Percentiles rank a stretch among this genome's conserved stretches.
These are phyloP conservation scores for Salvelinus sp. DNA, from an alignment of 2,113 vertebrate species.

Conservation along the genomic window DNA sequence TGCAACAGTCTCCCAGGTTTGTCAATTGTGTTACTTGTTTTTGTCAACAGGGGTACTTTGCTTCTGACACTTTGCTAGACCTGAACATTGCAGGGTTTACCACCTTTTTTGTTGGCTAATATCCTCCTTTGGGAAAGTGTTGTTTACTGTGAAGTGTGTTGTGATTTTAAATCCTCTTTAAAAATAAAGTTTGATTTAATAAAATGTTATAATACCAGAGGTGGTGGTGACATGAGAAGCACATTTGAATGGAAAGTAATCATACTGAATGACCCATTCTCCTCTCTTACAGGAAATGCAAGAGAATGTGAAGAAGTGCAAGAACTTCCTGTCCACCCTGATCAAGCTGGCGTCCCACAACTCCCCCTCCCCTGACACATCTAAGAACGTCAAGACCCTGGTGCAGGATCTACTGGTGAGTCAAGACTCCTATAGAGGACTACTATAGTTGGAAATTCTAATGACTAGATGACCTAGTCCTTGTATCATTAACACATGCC, in stretches of 20 bases:
- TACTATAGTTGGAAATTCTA: neutral
- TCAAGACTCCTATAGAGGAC: neutral
- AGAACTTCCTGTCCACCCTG: conserved; percentile 85
- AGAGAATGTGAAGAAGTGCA: conserved; percentile 89
- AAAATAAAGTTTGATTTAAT: too few species aligned
- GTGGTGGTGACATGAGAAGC: too few species aligned
- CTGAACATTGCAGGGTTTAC: too few species aligned
- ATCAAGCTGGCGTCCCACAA: conserved; percentile 88
- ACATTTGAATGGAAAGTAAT: too few species aligned
- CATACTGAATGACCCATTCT: neutral
- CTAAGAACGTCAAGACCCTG: conserved; percentile 85
- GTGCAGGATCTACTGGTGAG: conserved; percentile 87
- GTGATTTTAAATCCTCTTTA: too few species aligned
- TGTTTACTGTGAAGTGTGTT: too few species aligned
- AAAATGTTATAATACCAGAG: too few species aligned
- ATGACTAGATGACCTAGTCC: neutral
- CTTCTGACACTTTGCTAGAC: too few species aligned
- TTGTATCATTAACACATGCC: too few species aligned
- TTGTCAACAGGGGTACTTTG: too few species aligned
- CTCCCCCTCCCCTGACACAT: conserved; percentile 82
- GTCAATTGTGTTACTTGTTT: neutral
- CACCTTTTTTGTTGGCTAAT: too few species aligned
- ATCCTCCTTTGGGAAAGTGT: too few species aligned
- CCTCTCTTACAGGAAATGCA: conserved; percentile 82
- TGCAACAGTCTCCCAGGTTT: conserved; percentile 76